phyloP scores from a whole-genome alignment of 2,888 invertebrate genomes.

The Metalampra italica region DNA sequence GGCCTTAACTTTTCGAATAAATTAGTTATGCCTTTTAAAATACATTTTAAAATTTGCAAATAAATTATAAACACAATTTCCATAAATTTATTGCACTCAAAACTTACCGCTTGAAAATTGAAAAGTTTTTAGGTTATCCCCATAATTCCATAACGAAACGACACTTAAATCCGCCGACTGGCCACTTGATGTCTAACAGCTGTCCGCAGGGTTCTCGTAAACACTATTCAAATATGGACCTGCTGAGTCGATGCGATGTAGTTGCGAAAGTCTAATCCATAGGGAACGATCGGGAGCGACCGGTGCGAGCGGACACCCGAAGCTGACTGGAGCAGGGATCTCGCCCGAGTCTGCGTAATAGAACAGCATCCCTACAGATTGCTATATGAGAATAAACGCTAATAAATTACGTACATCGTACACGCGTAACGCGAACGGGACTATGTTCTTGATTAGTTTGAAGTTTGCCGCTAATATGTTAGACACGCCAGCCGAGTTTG shows the following conservation, averaged over 20 bases:
- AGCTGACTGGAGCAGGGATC: slow-evolving; percentile 71
- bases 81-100: not conserved
- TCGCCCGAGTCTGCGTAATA: slow-evolving; percentile 76
- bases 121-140: slow-evolving; percentile 46
- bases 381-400: slow-evolving; percentile 75
- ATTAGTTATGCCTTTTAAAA: too few species aligned
- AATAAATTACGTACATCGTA: slow-evolving; percentile 75
- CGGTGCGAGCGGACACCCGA: slow-evolving; percentile 54
- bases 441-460: slow-evolving; percentile 74
- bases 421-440: slow-evolving; percentile 65
- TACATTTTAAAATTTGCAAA: not conserved
- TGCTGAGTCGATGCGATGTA: slow-evolving; percentile 3
- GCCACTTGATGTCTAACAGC: slow-evolving; percentile 33
- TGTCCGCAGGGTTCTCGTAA: slow-evolving; percentile 34
- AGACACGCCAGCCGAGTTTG: slow-evolving; percentile 35
- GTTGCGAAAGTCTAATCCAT: slow-evolving; percentile 10
- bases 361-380: slow-evolving; percentile 74
- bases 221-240: slow-evolving; percentile 28
- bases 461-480: slow-evolving; percentile 68
- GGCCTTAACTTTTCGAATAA: not conserved
- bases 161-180: slow-evolving; percentile 42
- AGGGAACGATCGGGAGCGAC: slow-evolving; percentile 40
- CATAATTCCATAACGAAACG: slow-evolving; percentile 38
- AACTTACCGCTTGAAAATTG: slow-evolving; percentile 44
- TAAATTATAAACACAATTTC: not conserved